phyloP scores from a whole-genome alignment of 1,140 invertebrate genomes.

The Lethrus apterus region DNA sequence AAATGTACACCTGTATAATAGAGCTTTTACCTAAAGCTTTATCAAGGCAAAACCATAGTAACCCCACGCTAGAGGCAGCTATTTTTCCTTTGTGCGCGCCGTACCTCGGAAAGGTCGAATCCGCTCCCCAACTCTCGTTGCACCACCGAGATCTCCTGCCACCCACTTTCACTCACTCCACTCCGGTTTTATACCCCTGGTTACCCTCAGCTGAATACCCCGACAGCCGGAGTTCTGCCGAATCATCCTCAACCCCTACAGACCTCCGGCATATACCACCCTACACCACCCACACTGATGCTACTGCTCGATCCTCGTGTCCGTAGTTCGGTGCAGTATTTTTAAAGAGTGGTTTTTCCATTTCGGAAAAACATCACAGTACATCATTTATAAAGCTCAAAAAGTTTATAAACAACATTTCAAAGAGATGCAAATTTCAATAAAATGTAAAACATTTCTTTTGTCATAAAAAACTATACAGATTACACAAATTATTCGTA shows the following conservation, averaged over 20 bases:
- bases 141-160: constrained; percentile 18
- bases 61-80: constrained; percentile 21
- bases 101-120: constrained; percentile 20
- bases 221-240: constrained; percentile 32
- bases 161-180: constrained; percentile 10
- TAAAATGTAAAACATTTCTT: no score
- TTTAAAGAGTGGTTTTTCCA: constrained; percentile 6
- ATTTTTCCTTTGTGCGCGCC: constrained; percentile 24
- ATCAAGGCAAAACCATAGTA: constrained; percentile 23
- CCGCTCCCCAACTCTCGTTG: constrained; percentile 18
- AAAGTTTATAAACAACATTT: neutral
- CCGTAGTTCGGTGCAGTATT: constrained; percentile 18
- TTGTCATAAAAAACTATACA: no score
- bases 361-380: neutral
- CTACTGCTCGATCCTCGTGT: constrained; percentile 16
- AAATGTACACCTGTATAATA: constrained; percentile 14
- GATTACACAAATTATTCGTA: no score
- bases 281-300: constrained; percentile 18
- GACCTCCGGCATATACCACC: constrained; percentile 32
- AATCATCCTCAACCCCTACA: constrained; percentile 36
- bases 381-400: neutral
- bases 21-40: constrained; percentile 16
- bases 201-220: constrained; percentile 23
- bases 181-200: constrained; percentile 26
- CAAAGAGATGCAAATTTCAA: no score